These are phyloP conservation scores for Muntiacus muntjak DNA, from an alignment of 2,113 vertebrate genomes.

Conservation along the genomic window DNA sequence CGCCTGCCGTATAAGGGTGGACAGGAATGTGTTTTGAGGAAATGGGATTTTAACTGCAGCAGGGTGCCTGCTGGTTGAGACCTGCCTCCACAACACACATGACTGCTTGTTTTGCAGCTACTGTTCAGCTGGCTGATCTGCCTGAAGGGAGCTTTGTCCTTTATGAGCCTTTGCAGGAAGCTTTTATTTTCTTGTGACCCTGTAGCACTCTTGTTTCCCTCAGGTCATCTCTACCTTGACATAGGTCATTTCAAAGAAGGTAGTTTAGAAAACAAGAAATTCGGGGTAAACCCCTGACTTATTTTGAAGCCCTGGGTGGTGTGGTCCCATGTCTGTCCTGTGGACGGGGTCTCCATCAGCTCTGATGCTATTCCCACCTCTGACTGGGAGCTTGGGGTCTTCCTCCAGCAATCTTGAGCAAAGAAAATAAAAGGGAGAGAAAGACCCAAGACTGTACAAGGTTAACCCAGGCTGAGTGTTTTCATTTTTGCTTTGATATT, in stretches of 20 bases:
- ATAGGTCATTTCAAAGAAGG: not conserved
- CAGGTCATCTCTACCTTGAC: too few species aligned
- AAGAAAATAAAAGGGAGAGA: not conserved
- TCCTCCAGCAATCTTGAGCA: not conserved
- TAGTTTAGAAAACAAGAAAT: not conserved
- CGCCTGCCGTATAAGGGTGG: rapidly evolving
- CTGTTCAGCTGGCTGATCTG: not conserved
- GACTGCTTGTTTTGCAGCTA: rapidly evolving
- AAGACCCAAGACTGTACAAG: not conserved
- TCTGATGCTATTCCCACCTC: not conserved
- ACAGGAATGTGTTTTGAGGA: too few species aligned
- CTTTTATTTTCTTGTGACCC: not conserved
- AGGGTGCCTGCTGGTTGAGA: not conserved
- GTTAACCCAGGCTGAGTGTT: rapidly evolving
- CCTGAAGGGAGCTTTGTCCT: not conserved
- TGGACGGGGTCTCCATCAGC: rapidly evolving
- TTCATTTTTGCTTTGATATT: not conserved
- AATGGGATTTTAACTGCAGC: not conserved
- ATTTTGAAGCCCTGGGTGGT: too few species aligned
- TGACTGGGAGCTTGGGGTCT: not conserved
- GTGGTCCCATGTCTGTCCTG: not conserved
- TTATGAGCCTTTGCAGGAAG: not conserved
- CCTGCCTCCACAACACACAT: rapidly evolving
- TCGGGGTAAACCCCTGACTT: not conserved
- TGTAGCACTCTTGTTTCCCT: not conserved